These are phyloP conservation scores for Gallinago jamesoni DNA, from an alignment of 2,113 vertebrate genomes.

Conservation along the genomic window DNA sequence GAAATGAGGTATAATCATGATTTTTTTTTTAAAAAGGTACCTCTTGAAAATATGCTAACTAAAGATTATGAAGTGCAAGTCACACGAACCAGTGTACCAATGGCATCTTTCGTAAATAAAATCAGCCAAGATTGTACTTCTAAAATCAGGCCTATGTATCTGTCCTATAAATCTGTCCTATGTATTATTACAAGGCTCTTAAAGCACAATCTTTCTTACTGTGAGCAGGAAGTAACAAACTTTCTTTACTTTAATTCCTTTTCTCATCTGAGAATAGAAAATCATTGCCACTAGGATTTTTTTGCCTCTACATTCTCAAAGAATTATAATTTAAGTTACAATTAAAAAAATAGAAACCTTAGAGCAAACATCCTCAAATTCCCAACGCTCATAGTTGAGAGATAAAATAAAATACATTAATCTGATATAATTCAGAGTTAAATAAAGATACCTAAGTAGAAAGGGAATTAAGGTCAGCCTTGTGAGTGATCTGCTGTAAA, in stretches of 20 bases:
- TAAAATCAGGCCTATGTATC: neutral
- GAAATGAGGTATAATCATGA: neutral
- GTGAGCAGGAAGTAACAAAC: neutral
- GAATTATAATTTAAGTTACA: neutral
- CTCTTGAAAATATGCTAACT: neutral
- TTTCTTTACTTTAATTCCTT: neutral
- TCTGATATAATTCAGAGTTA: neutral
- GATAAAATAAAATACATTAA: neutral
- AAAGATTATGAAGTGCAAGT: neutral
- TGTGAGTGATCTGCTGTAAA: neutral
- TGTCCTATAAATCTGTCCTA: neutral
- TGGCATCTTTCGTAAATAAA: neutral
- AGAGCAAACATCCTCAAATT: neutral
- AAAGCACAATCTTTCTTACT: neutral
- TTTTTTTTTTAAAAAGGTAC: neutral
- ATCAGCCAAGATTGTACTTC: neutral
- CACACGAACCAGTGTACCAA: neutral
- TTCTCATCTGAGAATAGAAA: neutral
- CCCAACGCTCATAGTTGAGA: neutral
- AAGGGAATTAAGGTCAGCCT: neutral
- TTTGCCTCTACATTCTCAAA: neutral
- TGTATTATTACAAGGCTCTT: neutral
- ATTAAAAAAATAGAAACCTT: neutral
- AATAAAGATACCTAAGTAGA: neutral
- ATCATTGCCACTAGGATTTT: neutral